A percentile compares a stretch with the other conserved stretches of the same genome.
phyloP scores from a whole-genome alignment of 2,797 vertebrate genomes.

The Cephalopachus bancanus region DNA sequence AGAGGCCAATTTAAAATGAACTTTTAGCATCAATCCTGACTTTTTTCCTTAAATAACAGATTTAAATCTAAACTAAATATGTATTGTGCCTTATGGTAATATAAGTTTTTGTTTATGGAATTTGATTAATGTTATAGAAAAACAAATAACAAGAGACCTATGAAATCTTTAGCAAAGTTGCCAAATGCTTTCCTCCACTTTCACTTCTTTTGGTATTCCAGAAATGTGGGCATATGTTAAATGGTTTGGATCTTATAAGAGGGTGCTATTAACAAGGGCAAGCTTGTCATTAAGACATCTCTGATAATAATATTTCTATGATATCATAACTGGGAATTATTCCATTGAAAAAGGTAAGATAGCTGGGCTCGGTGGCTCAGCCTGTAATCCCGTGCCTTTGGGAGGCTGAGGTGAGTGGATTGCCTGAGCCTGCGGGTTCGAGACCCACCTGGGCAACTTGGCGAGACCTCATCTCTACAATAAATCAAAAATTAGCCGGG shows the following conservation, averaged over 20 bases:
- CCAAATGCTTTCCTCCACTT: background rate
- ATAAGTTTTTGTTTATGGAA: background rate
- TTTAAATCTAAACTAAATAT: slow-evolving; percentile 18
- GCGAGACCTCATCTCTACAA: too few species aligned
- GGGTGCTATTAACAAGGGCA: background rate
- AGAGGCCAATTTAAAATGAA: slow-evolving; percentile 23
- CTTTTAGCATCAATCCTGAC: slow-evolving; percentile 24
- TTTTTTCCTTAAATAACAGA: slow-evolving; percentile 22
- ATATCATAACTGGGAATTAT: background rate
- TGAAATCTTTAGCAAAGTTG: background rate
- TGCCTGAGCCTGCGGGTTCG: too few species aligned
- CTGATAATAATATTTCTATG: slow-evolving; percentile 25
- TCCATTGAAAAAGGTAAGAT: background rate
- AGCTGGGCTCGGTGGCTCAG: background rate
- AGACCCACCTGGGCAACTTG: too few species aligned
- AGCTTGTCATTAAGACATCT: background rate
- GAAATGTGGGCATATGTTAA: background rate
- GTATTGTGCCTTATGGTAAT: background rate
- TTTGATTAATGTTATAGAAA: slow-evolving; percentile 25
- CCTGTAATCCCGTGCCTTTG: too few species aligned
- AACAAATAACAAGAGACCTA: background rate
- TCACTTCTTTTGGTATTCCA: slow-evolving; percentile 33
- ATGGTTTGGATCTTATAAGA: background rate
- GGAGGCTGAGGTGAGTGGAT: too few species aligned
- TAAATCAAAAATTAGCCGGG: too few species aligned